These are phyloP conservation scores for Globodera ellingtonae DNA, from an alignment of 1,140 invertebrate genomes.

Conservation along the genomic window DNA sequence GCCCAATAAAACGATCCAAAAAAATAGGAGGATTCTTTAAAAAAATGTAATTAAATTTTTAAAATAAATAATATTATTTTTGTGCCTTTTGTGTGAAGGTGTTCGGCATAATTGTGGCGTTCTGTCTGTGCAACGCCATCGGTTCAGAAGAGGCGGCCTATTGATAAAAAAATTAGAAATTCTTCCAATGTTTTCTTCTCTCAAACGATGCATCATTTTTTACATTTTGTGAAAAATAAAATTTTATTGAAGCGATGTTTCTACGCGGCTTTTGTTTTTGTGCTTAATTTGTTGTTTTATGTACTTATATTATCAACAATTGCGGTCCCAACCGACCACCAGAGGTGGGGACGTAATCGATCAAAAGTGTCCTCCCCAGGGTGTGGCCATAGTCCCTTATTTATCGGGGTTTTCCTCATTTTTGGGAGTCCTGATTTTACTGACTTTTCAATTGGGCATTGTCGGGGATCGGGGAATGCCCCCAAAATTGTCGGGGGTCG, in stretches of 20 bases:
- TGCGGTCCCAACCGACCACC: too few species aligned
- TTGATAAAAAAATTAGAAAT: slow-evolving; percentile 9
- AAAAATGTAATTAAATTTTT: slow-evolving; percentile 5
- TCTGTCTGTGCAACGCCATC: slow-evolving; percentile 64
- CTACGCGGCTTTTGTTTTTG: slow-evolving; percentile 4
- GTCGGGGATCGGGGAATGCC: too few species aligned
- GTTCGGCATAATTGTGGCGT: slow-evolving; percentile 63
- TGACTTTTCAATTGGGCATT: too few species aligned
- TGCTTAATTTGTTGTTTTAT: slow-evolving; percentile 9
- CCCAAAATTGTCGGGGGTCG: too few species aligned
- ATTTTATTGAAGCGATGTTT: too few species aligned
- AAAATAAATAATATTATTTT: neutral
- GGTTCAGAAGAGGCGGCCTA: slow-evolving; percentile 51
- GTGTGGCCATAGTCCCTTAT: too few species aligned
- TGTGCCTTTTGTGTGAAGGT: slow-evolving; percentile 43
- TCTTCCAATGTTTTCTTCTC: neutral
- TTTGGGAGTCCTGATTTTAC: too few species aligned
- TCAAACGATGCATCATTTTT: neutral
- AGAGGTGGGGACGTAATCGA: too few species aligned
- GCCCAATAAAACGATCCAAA: too few species aligned
- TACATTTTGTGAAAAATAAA: neutral
- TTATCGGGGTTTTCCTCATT: too few species aligned
- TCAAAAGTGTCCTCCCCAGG: too few species aligned
- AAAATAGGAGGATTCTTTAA: neutral
- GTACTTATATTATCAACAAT: too few species aligned